Evolutionary conservation across 2,888 invertebrate genomes (phyloP), one percentile per base, ranked within the genome.

Genomic region (Isoperla grammatica): DNA sequence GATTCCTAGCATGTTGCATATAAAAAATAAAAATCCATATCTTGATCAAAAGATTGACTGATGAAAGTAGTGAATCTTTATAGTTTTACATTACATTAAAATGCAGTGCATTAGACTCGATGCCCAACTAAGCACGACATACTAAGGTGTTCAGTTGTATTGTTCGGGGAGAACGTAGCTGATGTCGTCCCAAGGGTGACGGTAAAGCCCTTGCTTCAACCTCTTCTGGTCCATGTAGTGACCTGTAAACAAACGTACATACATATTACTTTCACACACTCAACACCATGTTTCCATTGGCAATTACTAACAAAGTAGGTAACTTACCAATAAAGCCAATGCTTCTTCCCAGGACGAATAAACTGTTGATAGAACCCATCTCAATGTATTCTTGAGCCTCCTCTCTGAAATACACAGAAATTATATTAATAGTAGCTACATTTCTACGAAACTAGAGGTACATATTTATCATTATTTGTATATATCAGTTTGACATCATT

Each of bases 161-260:
- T 84, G 83, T 69, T 90, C 90, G 4, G 90, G 90, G 71, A 91
- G 78, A 63, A 90, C 86, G 72, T 90, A 90, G 1, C 88, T 88
- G 78, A 99, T 99, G 74, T 99, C 99, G 74, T 99, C 99, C 99
- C 99, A 99, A 1, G 99, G 99, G 77, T 99, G 99, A 68, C 99
- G 88, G 78, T 99, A 99, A 3, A 99, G 82, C 6, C 98, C 99
- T 78, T 99, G 99, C 73, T 98, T 98, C 77, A 99, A 83, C 66
- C 99, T 82, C 79, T 95, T 96, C 79, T 99, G 99, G 78, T 99
- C 99, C 81, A 99, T 86, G 75, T 88, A 99, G 73, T 99, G 99
- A 13, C 97, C 85, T 85, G 67, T 13, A 69, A 66, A 17, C 60
- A 61, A 55, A 63, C 54, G 45, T 40, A 56, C 13, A 11, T 20